Conservation (phyloP, 1,140 invertebrate species). For the Musca vetustissima region DNA sequence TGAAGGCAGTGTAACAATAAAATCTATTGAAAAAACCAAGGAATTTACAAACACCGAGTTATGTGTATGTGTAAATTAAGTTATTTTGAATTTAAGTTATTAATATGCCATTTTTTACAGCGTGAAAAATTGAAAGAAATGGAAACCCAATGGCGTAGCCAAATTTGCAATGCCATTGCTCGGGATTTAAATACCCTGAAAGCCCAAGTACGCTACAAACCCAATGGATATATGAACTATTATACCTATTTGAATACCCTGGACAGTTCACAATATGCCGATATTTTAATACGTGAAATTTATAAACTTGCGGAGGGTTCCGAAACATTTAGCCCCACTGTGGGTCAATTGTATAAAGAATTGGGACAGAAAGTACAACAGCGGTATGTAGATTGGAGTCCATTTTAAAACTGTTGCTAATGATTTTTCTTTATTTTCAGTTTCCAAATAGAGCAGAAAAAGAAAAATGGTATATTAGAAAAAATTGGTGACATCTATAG, state of each 20-base stretch:
- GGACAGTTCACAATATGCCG: conserved; percentile 65
- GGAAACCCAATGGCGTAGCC: conserved; percentile 67
- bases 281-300: conserved; percentile 68
- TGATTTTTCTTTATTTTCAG: conserved; percentile 51
- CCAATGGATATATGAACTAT: conserved; percentile 57
- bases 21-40: conserved; percentile 63
- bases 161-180: conserved; percentile 64
- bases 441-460: conserved; percentile 68
- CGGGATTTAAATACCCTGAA: conserved; percentile 67
- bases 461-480: conserved; percentile 65
- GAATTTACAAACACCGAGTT: conserved; percentile 54
- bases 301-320: conserved; percentile 71
- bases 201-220: conserved; percentile 55
- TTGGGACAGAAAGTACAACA: conserved; percentile 66
- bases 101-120: conserved; percentile 43
- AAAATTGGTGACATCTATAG: conserved; percentile 70
- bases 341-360: conserved; percentile 65
- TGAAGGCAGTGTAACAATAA: conserved; percentile 63
- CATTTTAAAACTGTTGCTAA: neutral
- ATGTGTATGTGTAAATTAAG: conserved; percentile 38
- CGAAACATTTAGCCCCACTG: conserved; percentile 75
- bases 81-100: conserved; percentile 23
- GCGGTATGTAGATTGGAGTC: conserved; percentile 18
- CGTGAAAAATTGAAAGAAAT: conserved; percentile 63
- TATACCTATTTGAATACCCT: conserved; percentile 75